Evolutionary conservation across 1,140 invertebrate species (phyloP).

Genomic region (Episyrphus balteatus): DNA sequence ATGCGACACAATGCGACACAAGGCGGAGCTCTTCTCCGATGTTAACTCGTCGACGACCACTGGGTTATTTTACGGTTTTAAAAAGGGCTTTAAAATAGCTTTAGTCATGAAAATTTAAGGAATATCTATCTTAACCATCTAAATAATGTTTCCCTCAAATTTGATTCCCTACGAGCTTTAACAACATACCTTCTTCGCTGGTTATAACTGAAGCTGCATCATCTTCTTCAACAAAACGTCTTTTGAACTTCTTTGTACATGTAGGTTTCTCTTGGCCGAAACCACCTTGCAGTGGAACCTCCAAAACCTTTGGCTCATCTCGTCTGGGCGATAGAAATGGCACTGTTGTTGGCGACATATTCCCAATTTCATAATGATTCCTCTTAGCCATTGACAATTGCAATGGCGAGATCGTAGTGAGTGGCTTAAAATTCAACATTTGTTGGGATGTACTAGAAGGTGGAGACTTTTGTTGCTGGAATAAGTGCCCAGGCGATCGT

Average conservation of each 20-base stretch:
- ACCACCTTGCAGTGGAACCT: constrained; percentile 27
- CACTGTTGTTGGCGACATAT: constrained; percentile 22
- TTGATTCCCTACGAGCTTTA: too few species aligned
- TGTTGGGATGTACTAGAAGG: constrained; percentile 32
- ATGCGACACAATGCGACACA: too few species aligned
- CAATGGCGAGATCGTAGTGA: constrained; percentile 26
- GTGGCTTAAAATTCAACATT: constrained; percentile 30
- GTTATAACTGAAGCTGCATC: constrained; percentile 36
- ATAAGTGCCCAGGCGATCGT: constrained; percentile 25
- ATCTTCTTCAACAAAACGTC: constrained; percentile 35
- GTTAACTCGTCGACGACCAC: too few species aligned
- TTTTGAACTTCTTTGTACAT: constrained; percentile 29
- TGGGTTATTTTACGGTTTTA: too few species aligned
- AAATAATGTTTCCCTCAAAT: too few species aligned
- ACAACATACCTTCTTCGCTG: constrained; percentile 31
- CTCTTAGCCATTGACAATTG: constrained; percentile 31
- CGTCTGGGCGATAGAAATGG: constrained; percentile 28
- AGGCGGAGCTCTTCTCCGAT: too few species aligned
- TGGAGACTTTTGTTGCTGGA: constrained; percentile 30
- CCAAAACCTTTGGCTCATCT: constrained; percentile 27
- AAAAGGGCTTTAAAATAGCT: too few species aligned
- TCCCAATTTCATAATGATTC: constrained; percentile 23
- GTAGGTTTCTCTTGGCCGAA: constrained; percentile 25
- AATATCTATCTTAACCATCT: too few species aligned
- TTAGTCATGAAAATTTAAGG: too few species aligned